These are phyloP conservation scores for Kuschelorhynchus macadamiae DNA, from an alignment of 2,888 invertebrate genomes.

Conservation along the genomic window DNA sequence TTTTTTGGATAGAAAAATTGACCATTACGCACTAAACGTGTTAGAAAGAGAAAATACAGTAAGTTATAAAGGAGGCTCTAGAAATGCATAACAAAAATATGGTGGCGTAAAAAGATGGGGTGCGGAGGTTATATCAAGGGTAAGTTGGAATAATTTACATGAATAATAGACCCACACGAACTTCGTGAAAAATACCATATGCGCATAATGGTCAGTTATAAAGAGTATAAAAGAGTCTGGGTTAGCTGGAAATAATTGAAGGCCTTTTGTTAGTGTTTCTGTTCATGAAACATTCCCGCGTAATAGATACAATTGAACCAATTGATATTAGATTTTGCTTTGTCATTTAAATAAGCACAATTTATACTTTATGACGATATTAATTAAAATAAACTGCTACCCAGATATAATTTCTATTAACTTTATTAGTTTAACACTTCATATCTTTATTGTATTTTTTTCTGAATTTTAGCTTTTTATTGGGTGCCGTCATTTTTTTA, in stretches of 20 bases:
- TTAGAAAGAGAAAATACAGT: conserved; percentile 20
- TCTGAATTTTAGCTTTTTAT: neutral
- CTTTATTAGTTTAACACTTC: neutral
- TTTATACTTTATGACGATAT: conserved; percentile 17
- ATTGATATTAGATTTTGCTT: conserved; percentile 44
- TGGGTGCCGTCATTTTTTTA: too few species aligned
- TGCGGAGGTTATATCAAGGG: conserved; percentile 46
- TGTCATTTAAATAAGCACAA: conserved; percentile 41
- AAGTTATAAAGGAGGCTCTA: conserved; percentile 22
- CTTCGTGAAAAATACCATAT: conserved; percentile 56
- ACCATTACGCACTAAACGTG: conserved; percentile 13
- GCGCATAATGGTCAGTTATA: conserved; percentile 57
- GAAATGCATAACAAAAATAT: conserved; percentile 52
- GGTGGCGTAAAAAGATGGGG: conserved; percentile 54
- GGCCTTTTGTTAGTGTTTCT: conserved; percentile 49
- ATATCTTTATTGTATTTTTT: neutral
- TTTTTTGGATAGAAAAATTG: conserved; percentile 47
- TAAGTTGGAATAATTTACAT: conserved; percentile 42
- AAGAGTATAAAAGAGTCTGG: conserved; percentile 44
- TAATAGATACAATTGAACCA: conserved; percentile 30
- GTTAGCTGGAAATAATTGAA: conserved; percentile 53
- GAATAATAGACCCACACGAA: conserved; percentile 58
- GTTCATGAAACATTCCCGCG: conserved; percentile 40
- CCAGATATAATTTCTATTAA: too few species aligned
- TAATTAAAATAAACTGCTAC: conserved; percentile 8